Base-by-base conservation (phyloP, 2,113 vertebrate genomes). In the Anoura caudifer region DNA sequence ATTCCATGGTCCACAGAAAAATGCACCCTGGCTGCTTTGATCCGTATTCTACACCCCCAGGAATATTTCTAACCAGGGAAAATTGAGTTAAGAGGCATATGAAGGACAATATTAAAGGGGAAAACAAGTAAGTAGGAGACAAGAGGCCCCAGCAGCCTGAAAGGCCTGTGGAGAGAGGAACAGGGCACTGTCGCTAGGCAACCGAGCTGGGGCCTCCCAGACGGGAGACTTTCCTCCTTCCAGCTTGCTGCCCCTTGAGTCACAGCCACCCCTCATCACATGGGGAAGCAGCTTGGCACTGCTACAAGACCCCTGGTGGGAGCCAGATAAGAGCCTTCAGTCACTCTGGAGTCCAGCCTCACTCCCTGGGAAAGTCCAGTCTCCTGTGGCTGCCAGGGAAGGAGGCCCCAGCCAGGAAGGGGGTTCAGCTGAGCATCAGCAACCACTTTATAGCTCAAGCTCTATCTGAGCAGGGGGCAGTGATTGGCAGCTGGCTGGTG, bases 111-210 rank as follows among this genome's bases (percentile, higher is more conserved):
- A 82, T 14, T 47, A 54, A 92, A 93, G 59, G 90, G 36, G 84
- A 73, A 54, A 59, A 31, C 19, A 10, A 76, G 41, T 61, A 56
- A 43, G 43, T 26, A 69, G 56, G 22, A 87, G 41, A 67, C 50
- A 16, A 54, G 77, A 69, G 86, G 41, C 38, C 65, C 56, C 70
- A 63, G 61, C 43, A 38, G 63, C 28, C 70, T 90, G 75, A 73
- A 28, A 26, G 73, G 13, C 43, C 0, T 0, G 50, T 14, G 77
- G 63, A 54, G 22, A 69, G 82, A 43, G 24, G 26, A 8, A 1
- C 33, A 20, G 28, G 70, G 43, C 76, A 85, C 59, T 2, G 93
- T 92, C 94, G 86, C 96, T 93, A 96, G 59, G 97, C 96, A 96
- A 97, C 95, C 28, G 59, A 14, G 41, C 41, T 69, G 33, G 2